Evolutionary conservation across 2,888 invertebrate genomes (phyloP).

Genomic region (Troilus luridus): DNA sequence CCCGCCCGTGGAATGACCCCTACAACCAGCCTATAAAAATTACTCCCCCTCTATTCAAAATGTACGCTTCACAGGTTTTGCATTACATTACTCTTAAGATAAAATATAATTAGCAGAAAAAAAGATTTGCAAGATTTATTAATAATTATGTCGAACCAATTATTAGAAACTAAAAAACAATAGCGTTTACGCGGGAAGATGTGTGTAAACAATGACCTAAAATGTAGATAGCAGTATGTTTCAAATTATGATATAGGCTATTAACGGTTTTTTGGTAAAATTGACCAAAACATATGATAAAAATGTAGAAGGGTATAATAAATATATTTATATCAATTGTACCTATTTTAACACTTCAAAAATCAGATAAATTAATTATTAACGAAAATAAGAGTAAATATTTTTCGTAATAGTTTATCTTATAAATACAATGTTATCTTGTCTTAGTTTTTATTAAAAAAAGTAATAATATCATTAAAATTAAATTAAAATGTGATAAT

Average conservation of each 20-base stretch:
- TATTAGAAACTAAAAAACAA: neutral
- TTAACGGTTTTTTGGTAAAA: neutral
- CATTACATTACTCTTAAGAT: neutral
- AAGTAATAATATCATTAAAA: neutral
- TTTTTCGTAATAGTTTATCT: neutral
- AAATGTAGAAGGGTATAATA: neutral
- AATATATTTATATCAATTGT: neutral
- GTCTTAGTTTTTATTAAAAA: neutral
- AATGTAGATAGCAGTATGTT: neutral
- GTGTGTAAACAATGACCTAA: neutral
- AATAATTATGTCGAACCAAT: neutral
- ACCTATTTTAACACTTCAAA: neutral
- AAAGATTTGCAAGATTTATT: neutral
- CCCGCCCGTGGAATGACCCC: conserved; percentile 43
- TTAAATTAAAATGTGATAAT: neutral
- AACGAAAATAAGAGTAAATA: neutral
- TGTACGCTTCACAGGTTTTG: neutral
- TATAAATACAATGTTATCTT: neutral
- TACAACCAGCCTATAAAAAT: neutral
- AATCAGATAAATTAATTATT: neutral
- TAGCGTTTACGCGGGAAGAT: neutral
- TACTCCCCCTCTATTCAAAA: neutral
- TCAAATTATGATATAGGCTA: neutral
- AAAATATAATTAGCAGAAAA: neutral
- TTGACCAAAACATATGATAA: neutral